phyloP scores from a whole-genome alignment of 2,888 invertebrate genomes.

The Machimus rusticus region DNA sequence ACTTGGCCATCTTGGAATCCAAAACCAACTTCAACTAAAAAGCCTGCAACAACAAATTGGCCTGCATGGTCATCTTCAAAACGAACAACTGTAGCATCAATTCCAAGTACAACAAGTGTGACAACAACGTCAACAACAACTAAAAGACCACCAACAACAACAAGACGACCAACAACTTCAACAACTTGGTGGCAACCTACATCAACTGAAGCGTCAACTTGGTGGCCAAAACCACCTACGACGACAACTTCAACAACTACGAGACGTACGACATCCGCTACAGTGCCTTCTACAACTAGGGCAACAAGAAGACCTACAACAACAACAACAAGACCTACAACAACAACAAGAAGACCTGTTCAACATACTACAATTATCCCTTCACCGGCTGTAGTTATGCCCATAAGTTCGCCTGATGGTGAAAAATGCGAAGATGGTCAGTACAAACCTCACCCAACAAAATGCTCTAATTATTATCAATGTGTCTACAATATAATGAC shows the following conservation, averaged over 20 bases:
- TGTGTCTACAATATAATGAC: constrained; percentile 77
- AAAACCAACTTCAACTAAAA: constrained; percentile 48
- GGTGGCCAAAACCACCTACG: constrained; percentile 48
- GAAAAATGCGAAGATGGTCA: constrained; percentile 65
- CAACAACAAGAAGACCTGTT: constrained; percentile 53
- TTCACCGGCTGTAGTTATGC: constrained; percentile 63
- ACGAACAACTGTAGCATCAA: constrained; percentile 33
- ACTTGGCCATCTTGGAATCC: constrained; percentile 57
- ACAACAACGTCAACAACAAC: constrained; percentile 48
- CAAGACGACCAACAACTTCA: constrained; percentile 56
- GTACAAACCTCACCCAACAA: constrained; percentile 69
- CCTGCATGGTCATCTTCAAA: constrained; percentile 52
- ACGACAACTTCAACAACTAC: constrained; percentile 50
- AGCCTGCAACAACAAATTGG: constrained; percentile 58
- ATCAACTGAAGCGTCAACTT: constrained; percentile 49
- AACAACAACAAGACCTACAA: constrained; percentile 51
- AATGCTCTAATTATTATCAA: constrained; percentile 79
- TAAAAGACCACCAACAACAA: constrained; percentile 50
- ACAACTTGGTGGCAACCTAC: constrained; percentile 54
- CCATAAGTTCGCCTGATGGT: constrained; percentile 57
- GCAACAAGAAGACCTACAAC: constrained; percentile 49
- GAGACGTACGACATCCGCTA: constrained; percentile 49
- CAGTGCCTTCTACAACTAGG: constrained; percentile 49
- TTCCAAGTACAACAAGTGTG: not conserved
- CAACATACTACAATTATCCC: constrained; percentile 57